phyloP scores from a whole-genome alignment of 2,113 vertebrate species.

The Strigops habroptila region DNA sequence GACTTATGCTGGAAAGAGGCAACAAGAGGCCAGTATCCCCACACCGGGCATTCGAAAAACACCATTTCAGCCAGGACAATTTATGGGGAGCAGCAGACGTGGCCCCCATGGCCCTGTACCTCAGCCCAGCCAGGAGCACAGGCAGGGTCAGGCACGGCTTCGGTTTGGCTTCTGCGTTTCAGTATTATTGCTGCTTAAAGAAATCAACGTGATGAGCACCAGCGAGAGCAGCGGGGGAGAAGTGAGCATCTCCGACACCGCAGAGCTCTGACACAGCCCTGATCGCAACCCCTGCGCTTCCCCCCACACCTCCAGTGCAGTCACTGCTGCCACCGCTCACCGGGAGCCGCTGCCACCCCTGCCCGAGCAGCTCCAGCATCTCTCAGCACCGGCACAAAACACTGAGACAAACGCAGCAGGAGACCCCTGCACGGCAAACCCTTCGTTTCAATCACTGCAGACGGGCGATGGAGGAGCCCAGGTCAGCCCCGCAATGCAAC shows the following conservation, averaged over 20 bases:
- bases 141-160: not conserved
- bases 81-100: not conserved
- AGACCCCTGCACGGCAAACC: fast-evolving
- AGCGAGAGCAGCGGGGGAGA: not conserved
- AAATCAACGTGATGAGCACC: not conserved
- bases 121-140: not conserved
- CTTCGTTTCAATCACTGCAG: fast-evolving
- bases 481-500: not conserved
- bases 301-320: not conserved
- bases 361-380: not conserved
- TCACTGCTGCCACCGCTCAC: not conserved
- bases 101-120: fast-evolving
- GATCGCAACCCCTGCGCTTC: fast-evolving
- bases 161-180: not conserved
- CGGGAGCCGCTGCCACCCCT: fast-evolving
- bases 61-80: not conserved
- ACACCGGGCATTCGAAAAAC: fast-evolving
- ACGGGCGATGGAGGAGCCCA: not conserved
- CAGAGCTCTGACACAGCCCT: not conserved
- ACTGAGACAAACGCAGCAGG: fast-evolving
- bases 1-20: not conserved
- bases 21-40: not conserved
- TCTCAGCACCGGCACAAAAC: not conserved
- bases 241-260: not conserved
- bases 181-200: not conserved